These are phyloP conservation scores for Tolypeutes matacus DNA, from an alignment of 2,797 vertebrate genomes.

Conservation along the genomic window DNA sequence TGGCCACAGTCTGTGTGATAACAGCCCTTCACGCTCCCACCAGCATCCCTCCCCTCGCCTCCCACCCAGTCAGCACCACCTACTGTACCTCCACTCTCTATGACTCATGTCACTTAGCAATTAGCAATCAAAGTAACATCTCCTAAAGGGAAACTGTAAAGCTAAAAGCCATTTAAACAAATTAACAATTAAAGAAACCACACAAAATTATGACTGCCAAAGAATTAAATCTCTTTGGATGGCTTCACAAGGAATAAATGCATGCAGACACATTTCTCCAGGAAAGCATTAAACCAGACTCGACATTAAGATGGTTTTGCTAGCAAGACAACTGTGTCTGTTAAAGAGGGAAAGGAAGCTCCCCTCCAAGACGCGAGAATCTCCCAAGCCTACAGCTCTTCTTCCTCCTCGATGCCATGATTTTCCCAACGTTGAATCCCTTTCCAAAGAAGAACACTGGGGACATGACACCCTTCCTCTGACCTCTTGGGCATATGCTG, in stretches of 20 bases:
- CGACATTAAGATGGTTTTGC: slow-evolving; percentile 74
- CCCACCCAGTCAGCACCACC: slow-evolving; percentile 72
- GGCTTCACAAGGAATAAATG: slow-evolving; percentile 84
- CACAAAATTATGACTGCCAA: slow-evolving; percentile 85
- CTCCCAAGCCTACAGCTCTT: neutral
- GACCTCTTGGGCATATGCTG: slow-evolving; percentile 23
- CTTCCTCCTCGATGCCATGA: neutral
- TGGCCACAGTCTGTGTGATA: neutral
- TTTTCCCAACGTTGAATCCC: slow-evolving; percentile 30
- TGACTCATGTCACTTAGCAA: slow-evolving; percentile 86
- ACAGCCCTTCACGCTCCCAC: neutral
- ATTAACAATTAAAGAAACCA: slow-evolving; percentile 88
- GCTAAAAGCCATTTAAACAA: slow-evolving; percentile 88
- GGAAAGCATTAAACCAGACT: slow-evolving; percentile 83
- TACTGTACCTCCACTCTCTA: slow-evolving; percentile 77
- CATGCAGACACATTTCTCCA: slow-evolving; percentile 82
- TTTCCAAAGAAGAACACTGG: slow-evolving; percentile 52
- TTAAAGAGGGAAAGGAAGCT: slow-evolving; percentile 62
- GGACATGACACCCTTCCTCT: slow-evolving; percentile 2
- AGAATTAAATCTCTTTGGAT: slow-evolving; percentile 85
- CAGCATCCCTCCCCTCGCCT: neutral
- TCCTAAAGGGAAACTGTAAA: slow-evolving; percentile 86
- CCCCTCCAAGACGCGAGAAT: slow-evolving; percentile 34
- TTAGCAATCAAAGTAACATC: slow-evolving; percentile 85
- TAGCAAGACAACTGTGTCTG: slow-evolving; percentile 71